These are phyloP conservation scores for Apostichopus parvimensis DNA, from an alignment of 35 echinoderm and acorn worm genomes.

Conservation along the genomic window DNA sequence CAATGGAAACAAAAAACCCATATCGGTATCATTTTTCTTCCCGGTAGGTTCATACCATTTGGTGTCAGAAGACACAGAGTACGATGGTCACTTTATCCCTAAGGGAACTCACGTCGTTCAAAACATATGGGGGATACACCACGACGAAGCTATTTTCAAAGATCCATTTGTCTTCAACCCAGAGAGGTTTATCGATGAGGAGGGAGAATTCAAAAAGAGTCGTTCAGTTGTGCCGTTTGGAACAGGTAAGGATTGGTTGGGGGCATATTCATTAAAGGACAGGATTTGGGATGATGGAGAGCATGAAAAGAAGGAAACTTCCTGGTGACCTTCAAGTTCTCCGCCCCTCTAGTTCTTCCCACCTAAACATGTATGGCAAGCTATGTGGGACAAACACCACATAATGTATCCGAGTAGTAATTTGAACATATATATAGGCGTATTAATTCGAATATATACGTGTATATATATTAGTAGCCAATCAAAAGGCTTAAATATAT, in stretches of 20 bases:
- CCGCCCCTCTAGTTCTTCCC: background rate
- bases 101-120: slow-evolving; percentile 40
- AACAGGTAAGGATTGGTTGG: slow-evolving; percentile 9
- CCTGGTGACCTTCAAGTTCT: background rate
- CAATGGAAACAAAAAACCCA: no score
- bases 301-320: background rate
- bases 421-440: background rate
- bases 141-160: slow-evolving; percentile 27
- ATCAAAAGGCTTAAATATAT: no score
- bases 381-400: no score
- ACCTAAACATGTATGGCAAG: background rate
- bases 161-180: slow-evolving; percentile 69
- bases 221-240: background rate
- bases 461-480: background rate
- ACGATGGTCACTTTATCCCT: slow-evolving; percentile 58
- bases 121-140: slow-evolving; percentile 57
- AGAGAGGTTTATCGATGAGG: slow-evolving; percentile 71
- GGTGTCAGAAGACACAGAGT: slow-evolving; percentile 4
- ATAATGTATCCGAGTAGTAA: background rate
- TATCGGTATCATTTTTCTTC: background rate
- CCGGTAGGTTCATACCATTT: slow-evolving; percentile 24
- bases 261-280: background rate
- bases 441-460: no score
- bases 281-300: background rate
- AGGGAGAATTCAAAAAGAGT: slow-evolving; percentile 5